Base-by-base conservation (phyloP, 2,113 vertebrate genomes). In the Grammomys dolichurus region DNA sequence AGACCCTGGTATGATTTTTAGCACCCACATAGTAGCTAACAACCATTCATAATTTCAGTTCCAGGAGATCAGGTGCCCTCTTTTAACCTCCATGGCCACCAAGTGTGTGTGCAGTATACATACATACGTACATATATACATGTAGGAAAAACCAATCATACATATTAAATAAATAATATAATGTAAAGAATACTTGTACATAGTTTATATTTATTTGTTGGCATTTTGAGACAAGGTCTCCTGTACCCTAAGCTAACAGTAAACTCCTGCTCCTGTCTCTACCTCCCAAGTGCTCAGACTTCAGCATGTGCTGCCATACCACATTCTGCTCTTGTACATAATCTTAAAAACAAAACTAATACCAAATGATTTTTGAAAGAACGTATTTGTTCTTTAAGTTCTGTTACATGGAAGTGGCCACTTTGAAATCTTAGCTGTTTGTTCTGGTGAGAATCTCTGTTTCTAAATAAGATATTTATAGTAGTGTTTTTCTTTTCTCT, bases 401-500 rank as follows among this genome's bases (percentile, higher is more conserved):
- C 36, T 48, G 40, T 20, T 73, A 26, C 28, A 4, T 86, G 56
- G 19, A 82, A 95, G 54, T 94, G 58, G 73, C 28, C 46, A 51
- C 31, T 91, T 87, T 89, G 22, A 76, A 26, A 22, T 56, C 65
- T 90, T 51, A 91, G 16, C 48, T 88, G 36, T 95, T 80, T 94
- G 69, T 43, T 89, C n/a, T 92, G 56, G 19, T 85, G 26, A 75
- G 76, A 84, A 51, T 56, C 16, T 40, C 14, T 54, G 48, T 94
- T 95, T 93, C 77, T 93, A 75, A 95, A 67, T 92, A 54, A 91
- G 60, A 76, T 72, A 6, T 51, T 77, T 92, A 56, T n/a, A 51
- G 60, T 87, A n/a, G 40, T 87, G 19, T 75, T 93, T 92, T 69
- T 58, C 19, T 60, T 60, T 87, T 51, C 48, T n/a, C 13, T 54